These are phyloP conservation scores for Cabera pusaria DNA, from an alignment of 2,888 invertebrate genomes.

Conservation along the genomic window DNA sequence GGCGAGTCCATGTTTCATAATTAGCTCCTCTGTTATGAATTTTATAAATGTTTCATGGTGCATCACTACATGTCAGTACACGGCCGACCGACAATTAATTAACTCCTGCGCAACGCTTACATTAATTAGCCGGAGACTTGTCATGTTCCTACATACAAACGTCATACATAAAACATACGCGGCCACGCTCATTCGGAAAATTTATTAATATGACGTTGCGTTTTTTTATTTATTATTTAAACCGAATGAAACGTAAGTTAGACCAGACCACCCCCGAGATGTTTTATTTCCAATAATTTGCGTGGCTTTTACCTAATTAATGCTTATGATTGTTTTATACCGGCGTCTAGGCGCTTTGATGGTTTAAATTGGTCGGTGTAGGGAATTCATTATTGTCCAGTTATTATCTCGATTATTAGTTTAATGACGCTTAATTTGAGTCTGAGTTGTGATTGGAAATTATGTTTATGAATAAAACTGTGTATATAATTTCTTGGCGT, in stretches of 20 bases:
- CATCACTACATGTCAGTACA: slow-evolving; percentile 32
- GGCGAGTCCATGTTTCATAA: slow-evolving; percentile 69
- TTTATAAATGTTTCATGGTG: slow-evolving; percentile 80
- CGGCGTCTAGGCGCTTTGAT: slow-evolving; percentile 40
- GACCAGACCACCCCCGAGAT: slow-evolving; percentile 61
- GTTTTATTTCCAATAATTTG: slow-evolving; percentile 42
- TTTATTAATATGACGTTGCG: slow-evolving; percentile 53
- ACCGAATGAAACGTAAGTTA: slow-evolving; percentile 37
- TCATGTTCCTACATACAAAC: slow-evolving; percentile 63
- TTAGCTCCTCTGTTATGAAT: slow-evolving; percentile 76
- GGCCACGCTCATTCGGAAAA: slow-evolving; percentile 49
- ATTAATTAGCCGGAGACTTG: slow-evolving; percentile 73
- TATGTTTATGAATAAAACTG: slow-evolving; percentile 15
- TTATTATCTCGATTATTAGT: slow-evolving; percentile 50
- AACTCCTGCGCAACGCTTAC: slow-evolving; percentile 72
- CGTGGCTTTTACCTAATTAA: slow-evolving; percentile 50
- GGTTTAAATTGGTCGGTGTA: slow-evolving; percentile 45
- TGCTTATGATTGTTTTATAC: slow-evolving; percentile 58
- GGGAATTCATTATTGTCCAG: slow-evolving; percentile 43
- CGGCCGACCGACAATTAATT: slow-evolving; percentile 75
- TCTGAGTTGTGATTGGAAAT: slow-evolving; percentile 28
- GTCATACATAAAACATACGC: slow-evolving; percentile 68
- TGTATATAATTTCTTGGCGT: slow-evolving; percentile 16
- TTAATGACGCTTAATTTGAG: slow-evolving; percentile 64
- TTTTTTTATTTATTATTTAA: slow-evolving; percentile 56